These are phyloP conservation scores for Pammene aurita DNA, from an alignment of 2,888 invertebrate genomes.

Conservation along the genomic window DNA sequence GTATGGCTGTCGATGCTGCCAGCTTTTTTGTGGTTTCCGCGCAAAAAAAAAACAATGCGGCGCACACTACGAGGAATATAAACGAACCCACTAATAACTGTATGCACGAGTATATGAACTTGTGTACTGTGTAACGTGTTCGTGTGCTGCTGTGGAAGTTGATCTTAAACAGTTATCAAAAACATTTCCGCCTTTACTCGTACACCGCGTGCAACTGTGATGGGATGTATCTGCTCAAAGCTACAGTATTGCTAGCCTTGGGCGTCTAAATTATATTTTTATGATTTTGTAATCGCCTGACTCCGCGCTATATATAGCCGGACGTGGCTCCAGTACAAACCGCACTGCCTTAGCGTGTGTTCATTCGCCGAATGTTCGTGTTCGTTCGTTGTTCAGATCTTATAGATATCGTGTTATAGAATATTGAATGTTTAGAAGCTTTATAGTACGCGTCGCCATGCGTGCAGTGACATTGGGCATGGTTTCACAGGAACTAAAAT, in stretches of 20 bases:
- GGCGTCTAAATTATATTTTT: constrained; percentile 50
- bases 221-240: constrained; percentile 43
- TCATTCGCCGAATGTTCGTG: constrained; percentile 54
- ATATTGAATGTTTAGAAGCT: constrained; percentile 39
- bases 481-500: not conserved
- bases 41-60: not conserved
- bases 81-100: not conserved
- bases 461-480: constrained; percentile 1
- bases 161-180: constrained; percentile 2
- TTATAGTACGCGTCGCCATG: constrained; percentile 19
- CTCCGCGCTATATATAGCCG: constrained; percentile 39
- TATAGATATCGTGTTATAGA: constrained; percentile 39
- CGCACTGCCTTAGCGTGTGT: constrained; percentile 67
- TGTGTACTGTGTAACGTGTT: not conserved
- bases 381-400: constrained; percentile 39
- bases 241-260: constrained; percentile 48
- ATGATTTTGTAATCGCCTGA: constrained; percentile 51
- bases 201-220: constrained; percentile 48
- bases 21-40: not conserved
- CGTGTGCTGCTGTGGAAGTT: not conserved
- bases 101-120: not conserved
- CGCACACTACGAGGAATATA: not conserved
- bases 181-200: constrained; percentile 15
- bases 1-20: no score
- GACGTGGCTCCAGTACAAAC: constrained; percentile 34